A percentile compares a stretch with the other conserved stretches of the same genome.
These are phyloP conservation scores for Siphlonurus alternatus DNA, from an alignment of 2,888 invertebrate species.

Conservation along the genomic window DNA sequence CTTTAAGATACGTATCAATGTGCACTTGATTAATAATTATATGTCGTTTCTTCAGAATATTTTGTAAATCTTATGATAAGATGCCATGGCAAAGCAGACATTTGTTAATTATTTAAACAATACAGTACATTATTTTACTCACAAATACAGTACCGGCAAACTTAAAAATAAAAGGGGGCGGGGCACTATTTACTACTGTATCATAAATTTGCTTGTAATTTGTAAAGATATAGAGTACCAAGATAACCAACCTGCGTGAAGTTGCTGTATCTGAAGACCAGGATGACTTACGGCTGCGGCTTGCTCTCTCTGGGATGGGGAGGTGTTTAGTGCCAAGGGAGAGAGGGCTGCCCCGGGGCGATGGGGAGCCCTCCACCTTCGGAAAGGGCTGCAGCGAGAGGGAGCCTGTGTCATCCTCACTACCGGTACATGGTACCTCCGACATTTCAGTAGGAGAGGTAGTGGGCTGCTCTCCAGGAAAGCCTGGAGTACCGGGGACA, in stretches of 20 bases:
- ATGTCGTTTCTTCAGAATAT: too few species aligned
- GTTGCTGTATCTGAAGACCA: background rate
- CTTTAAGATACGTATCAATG: too few species aligned
- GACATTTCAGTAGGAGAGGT: background rate
- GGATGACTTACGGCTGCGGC: background rate
- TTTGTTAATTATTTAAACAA: too few species aligned
- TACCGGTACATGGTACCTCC: constrained; percentile 1
- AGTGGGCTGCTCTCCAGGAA: constrained; percentile 1
- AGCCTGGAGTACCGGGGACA: constrained; percentile 5
- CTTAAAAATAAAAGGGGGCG: too few species aligned
- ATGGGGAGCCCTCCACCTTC: background rate
- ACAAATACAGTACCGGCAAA: too few species aligned
- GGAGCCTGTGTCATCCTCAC: background rate
- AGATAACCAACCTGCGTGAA: background rate
- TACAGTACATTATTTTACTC: too few species aligned
- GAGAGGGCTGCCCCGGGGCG: background rate
- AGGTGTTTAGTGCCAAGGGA: background rate
- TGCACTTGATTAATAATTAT: too few species aligned
- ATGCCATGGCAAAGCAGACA: too few species aligned
- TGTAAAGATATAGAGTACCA: too few species aligned
- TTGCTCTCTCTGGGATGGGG: background rate
- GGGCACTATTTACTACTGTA: too few species aligned
- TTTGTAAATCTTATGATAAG: too few species aligned
- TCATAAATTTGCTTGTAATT: too few species aligned
- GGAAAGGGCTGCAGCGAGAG: background rate